Evolutionary conservation across 1,140 invertebrate species (phyloP).

Genomic region (Lineus longissimus): DNA sequence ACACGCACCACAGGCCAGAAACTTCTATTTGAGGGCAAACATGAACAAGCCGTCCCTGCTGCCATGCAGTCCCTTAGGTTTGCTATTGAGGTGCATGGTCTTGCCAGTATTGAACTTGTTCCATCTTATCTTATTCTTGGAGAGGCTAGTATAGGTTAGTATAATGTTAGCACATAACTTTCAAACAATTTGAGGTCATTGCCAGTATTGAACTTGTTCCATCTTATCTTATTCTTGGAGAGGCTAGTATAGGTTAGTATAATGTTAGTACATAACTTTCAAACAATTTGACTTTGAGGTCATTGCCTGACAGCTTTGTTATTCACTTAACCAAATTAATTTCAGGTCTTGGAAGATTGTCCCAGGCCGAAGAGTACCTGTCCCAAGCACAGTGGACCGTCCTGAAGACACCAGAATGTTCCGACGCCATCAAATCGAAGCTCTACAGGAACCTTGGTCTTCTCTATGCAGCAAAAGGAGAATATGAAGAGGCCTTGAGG

Average conservation of each 20-base stretch:
- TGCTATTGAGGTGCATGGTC: conserved; percentile 51
- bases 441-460: conserved; percentile 52
- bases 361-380: conserved; percentile 53
- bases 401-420: conserved; percentile 50
- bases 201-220: conserved; percentile 53
- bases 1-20: conserved; percentile 51
- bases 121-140: conserved; percentile 54
- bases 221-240: conserved; percentile 54
- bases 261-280: not conserved
- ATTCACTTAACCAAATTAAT: conserved; percentile 11
- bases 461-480: conserved; percentile 51
- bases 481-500: conserved; percentile 47
- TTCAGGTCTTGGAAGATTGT: conserved; percentile 46
- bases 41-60: conserved; percentile 53
- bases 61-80: conserved; percentile 52
- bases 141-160: conserved; percentile 52
- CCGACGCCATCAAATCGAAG: conserved; percentile 51
- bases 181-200: too few relatives aligned
- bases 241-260: conserved; percentile 52
- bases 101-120: conserved; percentile 51
- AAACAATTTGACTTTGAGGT: too few relatives aligned
- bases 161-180: not conserved
- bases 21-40: conserved; percentile 52
- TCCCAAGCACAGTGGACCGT: conserved; percentile 55
- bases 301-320: conserved; percentile 18